Evolutionary conservation across 2,888 invertebrate genomes (phyloP).

Genomic region (Bombylius major): DNA sequence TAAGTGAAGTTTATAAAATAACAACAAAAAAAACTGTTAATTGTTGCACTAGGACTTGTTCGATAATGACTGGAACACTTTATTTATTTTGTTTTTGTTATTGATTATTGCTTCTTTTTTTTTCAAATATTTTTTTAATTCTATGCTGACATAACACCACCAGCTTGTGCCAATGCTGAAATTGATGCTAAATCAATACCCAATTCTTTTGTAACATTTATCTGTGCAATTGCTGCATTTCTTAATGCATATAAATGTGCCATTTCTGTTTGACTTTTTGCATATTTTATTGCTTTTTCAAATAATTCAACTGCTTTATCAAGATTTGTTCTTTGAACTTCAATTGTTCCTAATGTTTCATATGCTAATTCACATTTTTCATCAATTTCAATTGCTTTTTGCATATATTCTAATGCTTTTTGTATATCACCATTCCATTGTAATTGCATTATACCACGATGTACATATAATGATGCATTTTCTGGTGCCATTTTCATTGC

Average conservation of each 20-base stretch:
- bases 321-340: slow-evolving; percentile 79
- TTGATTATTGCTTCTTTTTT: no score
- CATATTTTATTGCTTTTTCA: slow-evolving; percentile 73
- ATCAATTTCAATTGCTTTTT: slow-evolving; percentile 74
- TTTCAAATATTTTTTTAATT: background rate
- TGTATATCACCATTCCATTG: slow-evolving; percentile 78
- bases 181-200: slow-evolving; percentile 42
- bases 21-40: no score
- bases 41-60: no score
- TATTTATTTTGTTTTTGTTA: no score
- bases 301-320: slow-evolving; percentile 71
- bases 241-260: slow-evolving; percentile 79
- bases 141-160: background rate
- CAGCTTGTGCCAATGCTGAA: background rate
- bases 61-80: no score
- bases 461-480: slow-evolving; percentile 78
- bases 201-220: slow-evolving; percentile 65
- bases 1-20: no score
- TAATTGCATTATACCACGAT: slow-evolving; percentile 68
- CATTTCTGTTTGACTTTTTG: slow-evolving; percentile 80
- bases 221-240: slow-evolving; percentile 82
- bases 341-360: slow-evolving; percentile 88
- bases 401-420: slow-evolving; percentile 62
- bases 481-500: slow-evolving; percentile 70
- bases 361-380: slow-evolving; percentile 89